Evolutionary conservation across 2,888 invertebrate genomes (phyloP), one percentile per base, ranked within the genome.

Genomic region (Euzophera pinguis): DNA sequence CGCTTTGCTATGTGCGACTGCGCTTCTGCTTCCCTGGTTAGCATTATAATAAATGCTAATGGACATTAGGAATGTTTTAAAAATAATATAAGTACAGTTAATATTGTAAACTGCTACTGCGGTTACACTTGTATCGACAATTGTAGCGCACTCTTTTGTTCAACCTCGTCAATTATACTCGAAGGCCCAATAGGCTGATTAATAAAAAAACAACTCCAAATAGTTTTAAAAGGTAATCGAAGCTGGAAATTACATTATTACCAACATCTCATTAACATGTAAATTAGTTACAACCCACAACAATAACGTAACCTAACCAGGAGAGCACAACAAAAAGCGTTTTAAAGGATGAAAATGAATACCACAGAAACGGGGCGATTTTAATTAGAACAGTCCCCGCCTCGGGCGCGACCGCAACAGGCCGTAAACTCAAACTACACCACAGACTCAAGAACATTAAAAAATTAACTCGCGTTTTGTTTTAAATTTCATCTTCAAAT

Each of bases 291-390:
- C 79, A 76, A 62, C 78, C 82, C 81, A 81, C 81, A 82, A 85
- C 81, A 84, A 84, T 85, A 83, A 82, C 80, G 76, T 74, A 76
- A 78, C 68, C 73, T 72, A 76, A 82, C 79, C 80, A 74, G 78
- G 76, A 76, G 73, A 69, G 64, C 65, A 73, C 71, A 84, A 85
- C 86, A 84, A 85, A 85, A 86, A 84, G 75, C 76, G 71, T 75
- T 81, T 78, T 75, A 82, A 82, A 84, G 76, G 84, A 85, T 83
- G 84, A 79, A 84, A 86, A 87, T 82, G 83, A 81, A 84, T 82
- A 80, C 80, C 81, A 76, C 80, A 82, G 83, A 82, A 81, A 81
- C 81, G 80, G 79, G 79, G 83, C 81, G 78, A 83, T 88, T 88
- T 87, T 89, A 88, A 88, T 88, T 86, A 88, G 86, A 84, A 76